phyloP scores from a whole-genome alignment of 2,113 vertebrate genomes.

The Panthera tigris region DNA sequence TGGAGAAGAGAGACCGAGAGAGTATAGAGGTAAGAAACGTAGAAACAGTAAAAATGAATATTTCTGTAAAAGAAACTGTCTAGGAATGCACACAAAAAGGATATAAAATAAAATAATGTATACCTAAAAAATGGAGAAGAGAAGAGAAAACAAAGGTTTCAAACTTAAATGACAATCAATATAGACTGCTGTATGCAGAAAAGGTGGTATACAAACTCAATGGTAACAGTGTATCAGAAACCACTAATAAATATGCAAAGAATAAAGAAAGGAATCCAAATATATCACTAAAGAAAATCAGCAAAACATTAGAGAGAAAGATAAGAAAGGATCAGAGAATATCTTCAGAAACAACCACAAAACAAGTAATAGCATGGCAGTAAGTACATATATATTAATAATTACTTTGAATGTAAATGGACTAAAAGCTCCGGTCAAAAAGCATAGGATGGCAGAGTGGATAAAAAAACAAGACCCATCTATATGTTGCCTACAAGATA shows the following conservation, averaged over 20 bases:
- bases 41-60: neutral
- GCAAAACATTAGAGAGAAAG: neutral
- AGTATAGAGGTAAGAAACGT: neutral
- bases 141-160: neutral
- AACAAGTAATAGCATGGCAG: neutral
- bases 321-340: neutral
- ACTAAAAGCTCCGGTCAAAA: neutral
- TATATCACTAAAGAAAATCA: neutral
- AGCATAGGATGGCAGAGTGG: neutral
- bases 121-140: neutral
- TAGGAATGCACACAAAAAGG: neutral
- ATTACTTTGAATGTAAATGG: neutral
- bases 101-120: neutral
- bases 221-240: neutral
- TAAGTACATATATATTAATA: neutral
- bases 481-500: neutral
- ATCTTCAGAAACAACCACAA: neutral
- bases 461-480: neutral
- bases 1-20: neutral
- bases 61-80: neutral
- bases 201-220: neutral
- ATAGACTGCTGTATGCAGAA: neutral
- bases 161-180: neutral
- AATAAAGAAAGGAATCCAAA: neutral
- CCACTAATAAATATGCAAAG: neutral